Evolutionary conservation across 53 echinoderm and acorn worm species (phyloP), one percentile per base, ranked within the genome.

Genomic region (Patiria pectinifera): DNA sequence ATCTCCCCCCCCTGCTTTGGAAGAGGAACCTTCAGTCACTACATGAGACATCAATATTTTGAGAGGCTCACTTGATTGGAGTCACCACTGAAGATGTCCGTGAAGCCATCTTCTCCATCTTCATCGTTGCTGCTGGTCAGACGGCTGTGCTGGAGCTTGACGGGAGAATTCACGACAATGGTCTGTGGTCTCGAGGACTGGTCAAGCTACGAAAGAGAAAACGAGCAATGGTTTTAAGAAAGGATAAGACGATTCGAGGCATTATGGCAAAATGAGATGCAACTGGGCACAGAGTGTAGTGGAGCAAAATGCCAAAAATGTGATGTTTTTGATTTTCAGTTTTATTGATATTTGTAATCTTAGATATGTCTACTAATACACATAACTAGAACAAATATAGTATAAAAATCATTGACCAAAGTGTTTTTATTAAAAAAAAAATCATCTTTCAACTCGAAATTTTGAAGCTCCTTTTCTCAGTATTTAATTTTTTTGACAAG

Each of bases 101-200:
- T 93, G 88, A 99, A 99, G 9, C 99, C 99, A 93, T 97, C 99
- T 48, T 96, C 96, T 9, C 92, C 76, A 21, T 96, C 97, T 18
- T 97, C 96, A 4, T 95, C 95, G 46, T 97, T 92, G 58, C 84
- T 94, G 85, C 96, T 97, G 9, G 94, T 95, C 45, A 97, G 93
- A 59, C 94, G 93, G 69, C 94, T 94, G 70, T 96, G 92, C 23
- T 90, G 82, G 43, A 97, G 92, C 60, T 93, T 87, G 35, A 95
- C 94, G 3, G 91, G 85, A 11, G 95, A 96, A 80, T 98, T 96
- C 11, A 96, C 94, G 11, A 87, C 89, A 9, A 43, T 84, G 22
- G 84, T 92, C 86, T 78, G 92, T 16, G 94, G 89, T 69, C 77
- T 66, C 7, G 78, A 25, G 45, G 89, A 45, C 81, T 81, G 80